A percentile compares a stretch with the other conserved stretches of the same genome.
Evolutionary conservation across 2,797 vertebrate genomes (phyloP).

Genomic region (Rhinoraja longicauda): DNA sequence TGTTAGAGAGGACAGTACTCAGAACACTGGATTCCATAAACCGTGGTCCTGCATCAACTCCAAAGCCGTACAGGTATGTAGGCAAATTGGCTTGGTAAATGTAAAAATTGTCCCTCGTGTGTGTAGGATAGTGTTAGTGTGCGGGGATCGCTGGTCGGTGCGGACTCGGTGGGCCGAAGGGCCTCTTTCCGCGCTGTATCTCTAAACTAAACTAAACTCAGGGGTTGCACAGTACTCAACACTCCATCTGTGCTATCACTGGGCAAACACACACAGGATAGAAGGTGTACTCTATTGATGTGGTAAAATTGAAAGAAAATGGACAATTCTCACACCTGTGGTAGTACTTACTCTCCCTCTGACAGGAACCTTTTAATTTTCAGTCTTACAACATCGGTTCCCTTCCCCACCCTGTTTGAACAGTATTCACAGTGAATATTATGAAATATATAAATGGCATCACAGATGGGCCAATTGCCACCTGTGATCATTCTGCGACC

Average conservation of each 20-base stretch:
- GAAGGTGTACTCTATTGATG: neutral
- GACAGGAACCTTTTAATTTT: too few relatives aligned
- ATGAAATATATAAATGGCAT: neutral
- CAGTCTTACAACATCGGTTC: too few relatives aligned
- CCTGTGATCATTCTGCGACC: too few relatives aligned
- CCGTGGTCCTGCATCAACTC: neutral
- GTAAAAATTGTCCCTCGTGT: too few relatives aligned
- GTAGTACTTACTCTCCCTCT: neutral
- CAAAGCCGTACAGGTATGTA: too few relatives aligned
- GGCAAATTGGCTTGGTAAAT: too few relatives aligned
- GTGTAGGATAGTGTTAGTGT: too few relatives aligned
- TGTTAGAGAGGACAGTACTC: neutral
- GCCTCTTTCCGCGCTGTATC: too few relatives aligned
- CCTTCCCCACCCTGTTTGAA: neutral
- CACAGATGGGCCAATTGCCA: neutral
- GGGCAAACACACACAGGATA: too few relatives aligned
- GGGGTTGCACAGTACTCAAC: neutral
- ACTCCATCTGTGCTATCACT: too few relatives aligned
- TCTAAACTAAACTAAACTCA: neutral
- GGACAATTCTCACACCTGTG: neutral
- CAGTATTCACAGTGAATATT: neutral
- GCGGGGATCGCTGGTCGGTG: too few relatives aligned
- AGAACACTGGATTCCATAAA: neutral
- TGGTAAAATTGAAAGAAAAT: neutral
- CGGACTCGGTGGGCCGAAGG: too few relatives aligned